Evolutionary conservation across 2,113 vertebrate species (phyloP).

Genomic region (Himantopus leucocephalus): DNA sequence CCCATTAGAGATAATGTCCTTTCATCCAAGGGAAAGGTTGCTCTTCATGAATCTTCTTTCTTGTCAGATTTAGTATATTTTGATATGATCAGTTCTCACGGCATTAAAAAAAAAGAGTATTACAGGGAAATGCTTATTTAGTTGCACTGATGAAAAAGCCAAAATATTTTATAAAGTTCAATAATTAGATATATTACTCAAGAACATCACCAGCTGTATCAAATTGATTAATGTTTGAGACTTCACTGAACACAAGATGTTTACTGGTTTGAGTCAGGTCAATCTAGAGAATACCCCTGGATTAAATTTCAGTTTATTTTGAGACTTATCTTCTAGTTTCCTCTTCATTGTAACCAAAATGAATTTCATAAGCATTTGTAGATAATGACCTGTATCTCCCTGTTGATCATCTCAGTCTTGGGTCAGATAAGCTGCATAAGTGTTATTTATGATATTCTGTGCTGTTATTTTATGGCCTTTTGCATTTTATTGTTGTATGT

Average conservation of each 20-base stretch:
- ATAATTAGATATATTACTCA: neutral
- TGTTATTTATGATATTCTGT: conserved; percentile 10
- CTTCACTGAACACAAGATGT: neutral
- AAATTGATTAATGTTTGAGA: neutral
- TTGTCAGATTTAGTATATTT: neutral
- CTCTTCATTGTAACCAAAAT: conserved; percentile 6
- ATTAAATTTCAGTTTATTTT: conserved; percentile 45
- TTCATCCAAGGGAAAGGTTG: neutral
- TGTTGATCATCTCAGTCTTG: neutral
- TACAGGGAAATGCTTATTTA: neutral
- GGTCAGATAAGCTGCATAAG: neutral
- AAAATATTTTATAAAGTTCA: neutral
- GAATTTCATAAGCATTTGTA: conserved; percentile 34
- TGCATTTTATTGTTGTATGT: conserved; percentile 14
- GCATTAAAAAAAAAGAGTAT: neutral
- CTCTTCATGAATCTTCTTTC: neutral
- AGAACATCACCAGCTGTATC: neutral
- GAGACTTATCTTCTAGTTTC: conserved; percentile 17
- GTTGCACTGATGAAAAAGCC: neutral
- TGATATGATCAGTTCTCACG: neutral
- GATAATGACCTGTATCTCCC: conserved; percentile 30
- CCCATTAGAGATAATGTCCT: neutral
- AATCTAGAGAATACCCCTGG: neutral
- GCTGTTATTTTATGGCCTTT: conserved; percentile 20
- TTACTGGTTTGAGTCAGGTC: neutral